phyloP scores from a whole-genome alignment of 2,113 vertebrate species.

The Halcyon senegalensis region DNA sequence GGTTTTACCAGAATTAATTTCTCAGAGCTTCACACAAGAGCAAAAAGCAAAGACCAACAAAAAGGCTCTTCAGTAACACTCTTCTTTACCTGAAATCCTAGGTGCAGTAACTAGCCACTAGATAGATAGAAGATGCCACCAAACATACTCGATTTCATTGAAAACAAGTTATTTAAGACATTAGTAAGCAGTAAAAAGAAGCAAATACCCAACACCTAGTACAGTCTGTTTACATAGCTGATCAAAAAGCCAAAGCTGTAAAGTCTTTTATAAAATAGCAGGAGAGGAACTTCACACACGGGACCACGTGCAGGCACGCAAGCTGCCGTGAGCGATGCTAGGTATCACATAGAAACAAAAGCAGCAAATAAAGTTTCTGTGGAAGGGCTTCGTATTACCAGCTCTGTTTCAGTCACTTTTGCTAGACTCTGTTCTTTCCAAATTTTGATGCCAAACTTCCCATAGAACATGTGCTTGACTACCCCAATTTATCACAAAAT shows the following conservation, averaged over 20 bases:
- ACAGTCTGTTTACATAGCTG: not conserved
- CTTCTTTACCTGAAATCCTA: not conserved
- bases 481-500: not conserved
- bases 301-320: not conserved
- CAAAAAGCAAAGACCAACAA: not conserved
- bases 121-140: not conserved
- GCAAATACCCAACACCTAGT: not conserved
- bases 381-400: not conserved
- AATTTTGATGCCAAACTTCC: not conserved
- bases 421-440: not conserved
- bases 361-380: not conserved
- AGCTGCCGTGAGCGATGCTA: not conserved
- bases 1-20: not conserved
- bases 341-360: not conserved
- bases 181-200: not conserved
- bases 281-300: not conserved
- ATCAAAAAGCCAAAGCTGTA: not conserved
- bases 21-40: not conserved
- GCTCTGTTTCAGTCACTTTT: not conserved
- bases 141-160: not conserved
- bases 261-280: not conserved
- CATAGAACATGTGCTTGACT: not conserved
- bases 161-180: not conserved
- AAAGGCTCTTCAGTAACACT: not conserved
- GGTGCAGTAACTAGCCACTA: not conserved